Percentiles rank a stretch among this genome's conserved stretches.
These are phyloP conservation scores for Cynaeus angustus DNA, from an alignment of 2,888 invertebrate genomes.

Conservation along the genomic window DNA sequence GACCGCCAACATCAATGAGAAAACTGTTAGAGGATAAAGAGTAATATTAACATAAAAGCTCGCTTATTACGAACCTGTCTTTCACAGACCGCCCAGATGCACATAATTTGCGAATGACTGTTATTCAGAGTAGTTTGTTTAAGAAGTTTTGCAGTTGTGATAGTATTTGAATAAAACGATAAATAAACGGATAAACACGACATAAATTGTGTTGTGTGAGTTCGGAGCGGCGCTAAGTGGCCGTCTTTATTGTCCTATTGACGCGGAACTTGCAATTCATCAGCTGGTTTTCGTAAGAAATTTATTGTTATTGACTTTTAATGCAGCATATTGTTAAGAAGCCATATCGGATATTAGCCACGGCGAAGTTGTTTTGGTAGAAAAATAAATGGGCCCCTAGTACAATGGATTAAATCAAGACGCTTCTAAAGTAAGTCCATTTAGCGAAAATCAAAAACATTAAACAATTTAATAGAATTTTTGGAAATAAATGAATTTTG, in stretches of 20 bases:
- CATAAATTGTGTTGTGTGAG: constrained; percentile 10
- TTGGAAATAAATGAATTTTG: too few species aligned
- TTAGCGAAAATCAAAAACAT: too few species aligned
- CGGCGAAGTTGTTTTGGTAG: too few species aligned
- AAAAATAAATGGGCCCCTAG: too few species aligned
- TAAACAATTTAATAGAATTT: too few species aligned
- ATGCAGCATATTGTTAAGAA: neutral
- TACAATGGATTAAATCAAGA: too few species aligned
- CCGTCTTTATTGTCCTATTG: constrained; percentile 4
- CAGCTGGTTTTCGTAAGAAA: neutral
- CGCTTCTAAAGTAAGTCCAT: too few species aligned
- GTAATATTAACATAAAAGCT: constrained; percentile 33
- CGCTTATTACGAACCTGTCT: constrained; percentile 36
- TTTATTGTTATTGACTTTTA: constrained; percentile 7
- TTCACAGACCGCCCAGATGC: constrained; percentile 39
- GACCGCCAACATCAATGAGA: constrained; percentile 25
- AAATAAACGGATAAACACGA: constrained; percentile 26
- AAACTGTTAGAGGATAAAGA: constrained; percentile 32
- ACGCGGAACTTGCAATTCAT: neutral
- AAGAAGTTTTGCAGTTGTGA: constrained; percentile 13
- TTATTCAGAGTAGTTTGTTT: constrained; percentile 10
- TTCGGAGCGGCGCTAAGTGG: constrained; percentile 1
- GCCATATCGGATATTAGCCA: neutral
- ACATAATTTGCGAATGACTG: constrained; percentile 25
- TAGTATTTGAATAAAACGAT: constrained; percentile 22